These are phyloP conservation scores for Bibio marci DNA, from an alignment of 2,888 invertebrate genomes.

Conservation along the genomic window DNA sequence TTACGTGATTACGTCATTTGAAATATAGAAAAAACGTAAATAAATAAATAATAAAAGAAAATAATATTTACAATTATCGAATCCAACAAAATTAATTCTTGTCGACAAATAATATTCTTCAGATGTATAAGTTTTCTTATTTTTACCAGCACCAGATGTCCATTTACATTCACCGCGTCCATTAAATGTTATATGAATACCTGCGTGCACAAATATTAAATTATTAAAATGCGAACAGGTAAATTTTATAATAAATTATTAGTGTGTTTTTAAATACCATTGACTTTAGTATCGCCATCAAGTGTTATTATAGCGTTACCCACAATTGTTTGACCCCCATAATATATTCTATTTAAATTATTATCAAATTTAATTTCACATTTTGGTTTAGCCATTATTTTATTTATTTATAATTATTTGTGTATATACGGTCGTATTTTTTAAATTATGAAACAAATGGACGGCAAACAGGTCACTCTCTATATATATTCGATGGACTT, in stretches of 20 bases:
- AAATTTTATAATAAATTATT: neutral
- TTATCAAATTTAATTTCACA: constrained; percentile 1
- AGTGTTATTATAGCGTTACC: constrained; percentile 1
- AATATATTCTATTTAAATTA: constrained; percentile 1
- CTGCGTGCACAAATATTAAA: no score
- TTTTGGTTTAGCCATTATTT: no score
- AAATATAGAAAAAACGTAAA: no score
- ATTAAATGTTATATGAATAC: neutral
- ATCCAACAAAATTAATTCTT: no score
- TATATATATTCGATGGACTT: no score
- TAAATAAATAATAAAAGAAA: no score
- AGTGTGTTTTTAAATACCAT: neutral
- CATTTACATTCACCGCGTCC: neutral
- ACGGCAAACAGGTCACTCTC: neutral
- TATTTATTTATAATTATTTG: neutral
- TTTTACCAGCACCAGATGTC: no score
- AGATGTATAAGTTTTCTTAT: no score
- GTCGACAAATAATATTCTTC: no score
- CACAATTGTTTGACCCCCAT: constrained; percentile 1
- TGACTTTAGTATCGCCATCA: neutral
- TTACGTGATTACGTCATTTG: no score
- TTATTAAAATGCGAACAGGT: no score
- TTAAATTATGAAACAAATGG: neutral
- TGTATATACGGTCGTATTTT: neutral
- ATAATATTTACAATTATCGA: no score